Percentiles rank a stretch among this genome's conserved stretches.
Evolutionary conservation across 30 jellyfish, hydroid and myxozoan species (phyloP).

Genomic region (Pelagia noctiluca): DNA sequence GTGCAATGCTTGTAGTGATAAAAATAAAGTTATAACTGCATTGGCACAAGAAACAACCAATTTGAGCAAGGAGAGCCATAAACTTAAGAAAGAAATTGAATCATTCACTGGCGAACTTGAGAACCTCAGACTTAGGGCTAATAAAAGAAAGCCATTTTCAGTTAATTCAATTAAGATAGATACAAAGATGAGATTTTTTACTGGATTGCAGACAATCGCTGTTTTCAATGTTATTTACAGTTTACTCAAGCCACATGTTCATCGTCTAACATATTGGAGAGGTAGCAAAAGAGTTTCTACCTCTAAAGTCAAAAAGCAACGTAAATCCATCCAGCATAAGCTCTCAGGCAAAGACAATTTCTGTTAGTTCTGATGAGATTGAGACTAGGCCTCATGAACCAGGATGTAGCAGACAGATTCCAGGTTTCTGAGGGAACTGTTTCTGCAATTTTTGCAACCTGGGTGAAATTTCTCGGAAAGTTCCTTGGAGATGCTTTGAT

Average conservation of each 20-base stretch:
- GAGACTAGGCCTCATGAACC: slow-evolving; percentile 3
- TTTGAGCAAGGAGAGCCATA: not conserved
- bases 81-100: not conserved
- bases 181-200: slow-evolving; percentile 30
- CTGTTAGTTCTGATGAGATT: slow-evolving; percentile 11
- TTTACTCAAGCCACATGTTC: slow-evolving; percentile 13
- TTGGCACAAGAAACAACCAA: not conserved
- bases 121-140: not conserved
- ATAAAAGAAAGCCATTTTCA: slow-evolving; percentile 36
- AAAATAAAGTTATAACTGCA: not conserved
- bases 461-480: slow-evolving; percentile 12
- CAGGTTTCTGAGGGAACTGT: slow-evolving; percentile 7
- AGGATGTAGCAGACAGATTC: slow-evolving; percentile 18
- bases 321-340: not conserved
- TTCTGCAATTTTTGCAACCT: not conserved
- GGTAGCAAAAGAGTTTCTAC: slow-evolving; percentile 1
- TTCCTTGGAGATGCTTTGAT: slow-evolving; percentile 20
- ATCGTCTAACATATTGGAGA: not conserved
- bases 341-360: slow-evolving; percentile 1
- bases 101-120: not conserved
- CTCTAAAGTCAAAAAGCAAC: not conserved
- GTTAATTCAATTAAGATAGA: slow-evolving; percentile 13
- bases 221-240: slow-evolving; percentile 15
- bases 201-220: slow-evolving; percentile 33
- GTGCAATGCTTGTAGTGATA: not conserved